Evolutionary conservation across 2,888 invertebrate species (phyloP).

Genomic region (Epistrophella euchroma): DNA sequence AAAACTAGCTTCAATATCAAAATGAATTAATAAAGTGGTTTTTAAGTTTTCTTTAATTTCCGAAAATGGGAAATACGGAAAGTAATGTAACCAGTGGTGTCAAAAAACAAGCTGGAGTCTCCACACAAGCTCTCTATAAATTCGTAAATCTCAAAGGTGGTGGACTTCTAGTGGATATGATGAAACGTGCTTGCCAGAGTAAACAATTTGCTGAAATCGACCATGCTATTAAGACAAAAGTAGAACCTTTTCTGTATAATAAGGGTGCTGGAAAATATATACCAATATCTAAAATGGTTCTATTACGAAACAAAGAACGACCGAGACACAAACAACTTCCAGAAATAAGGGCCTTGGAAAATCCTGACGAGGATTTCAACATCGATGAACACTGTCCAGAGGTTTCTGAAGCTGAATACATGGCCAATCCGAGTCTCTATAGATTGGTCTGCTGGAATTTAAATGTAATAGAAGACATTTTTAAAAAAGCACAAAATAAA

Average conservation of each 20-base stretch:
- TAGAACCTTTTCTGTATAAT: slow-evolving; percentile 96
- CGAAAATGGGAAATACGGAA: slow-evolving; percentile 91
- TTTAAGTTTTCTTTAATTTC: neutral
- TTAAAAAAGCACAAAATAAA: neutral
- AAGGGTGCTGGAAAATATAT: slow-evolving; percentile 96
- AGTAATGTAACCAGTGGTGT: slow-evolving; percentile 97
- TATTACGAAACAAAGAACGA: slow-evolving; percentile 93
- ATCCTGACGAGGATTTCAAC: slow-evolving; percentile 93
- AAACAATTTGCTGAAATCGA: slow-evolving; percentile 96
- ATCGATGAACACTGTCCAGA: slow-evolving; percentile 90
- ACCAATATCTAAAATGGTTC: slow-evolving; percentile 94
- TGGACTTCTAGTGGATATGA: slow-evolving; percentile 96
- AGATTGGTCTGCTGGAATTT: slow-evolving; percentile 96
- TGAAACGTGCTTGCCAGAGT: slow-evolving; percentile 94
- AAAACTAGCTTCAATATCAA: neutral
- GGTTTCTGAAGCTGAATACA: slow-evolving; percentile 87
- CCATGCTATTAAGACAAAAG: slow-evolving; percentile 95
- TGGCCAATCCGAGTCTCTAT: slow-evolving; percentile 89
- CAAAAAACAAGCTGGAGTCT: slow-evolving; percentile 96
- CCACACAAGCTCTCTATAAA: slow-evolving; percentile 93
- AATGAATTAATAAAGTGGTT: slow-evolving; percentile 2
- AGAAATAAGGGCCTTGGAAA: slow-evolving; percentile 91
- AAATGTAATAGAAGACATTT: slow-evolving; percentile 84
- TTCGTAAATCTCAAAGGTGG: slow-evolving; percentile 96
- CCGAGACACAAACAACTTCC: slow-evolving; percentile 91